Conservation (phyloP, 2,888 invertebrate genomes). For the Dichetophora obliterata region DNA sequence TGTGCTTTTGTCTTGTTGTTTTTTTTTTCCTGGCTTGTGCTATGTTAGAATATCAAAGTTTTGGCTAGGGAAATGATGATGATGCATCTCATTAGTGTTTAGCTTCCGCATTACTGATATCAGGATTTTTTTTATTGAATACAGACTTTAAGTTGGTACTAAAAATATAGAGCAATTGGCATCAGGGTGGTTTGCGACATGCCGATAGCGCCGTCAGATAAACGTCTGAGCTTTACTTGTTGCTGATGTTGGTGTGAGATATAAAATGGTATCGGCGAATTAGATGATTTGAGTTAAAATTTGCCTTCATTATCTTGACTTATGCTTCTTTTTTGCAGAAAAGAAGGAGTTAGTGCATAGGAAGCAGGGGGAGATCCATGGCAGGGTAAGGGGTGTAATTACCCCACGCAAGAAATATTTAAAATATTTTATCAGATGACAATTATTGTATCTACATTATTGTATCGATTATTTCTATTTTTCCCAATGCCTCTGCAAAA, state of each 20-base stretch:
- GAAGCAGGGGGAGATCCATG: no score
- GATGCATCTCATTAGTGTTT: neutral
- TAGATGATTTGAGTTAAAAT: constrained; percentile 10
- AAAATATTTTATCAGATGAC: no score
- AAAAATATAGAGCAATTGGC: constrained; percentile 4
- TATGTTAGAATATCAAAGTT: neutral
- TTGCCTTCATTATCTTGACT: constrained; percentile 14
- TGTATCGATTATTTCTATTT: no score
- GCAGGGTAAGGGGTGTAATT: no score
- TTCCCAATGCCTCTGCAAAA: no score
- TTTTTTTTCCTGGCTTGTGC: neutral
- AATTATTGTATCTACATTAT: no score
- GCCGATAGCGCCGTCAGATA: constrained; percentile 13
- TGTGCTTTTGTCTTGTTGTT: neutral
- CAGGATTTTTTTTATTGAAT: no score
- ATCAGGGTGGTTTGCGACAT: constrained; percentile 14
- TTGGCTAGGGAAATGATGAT: neutral
- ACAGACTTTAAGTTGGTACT: neutral
- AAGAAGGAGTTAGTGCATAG: no score
- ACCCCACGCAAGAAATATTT: no score
- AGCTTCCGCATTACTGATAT: constrained; percentile 23
- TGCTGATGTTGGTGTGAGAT: constrained; percentile 4
- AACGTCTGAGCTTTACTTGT: neutral
- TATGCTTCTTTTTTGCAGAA: no score
- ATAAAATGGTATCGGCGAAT: neutral